Base-by-base conservation (phyloP, 2,797 vertebrate genomes). In the Ptychobarbus kaznakovi region DNA sequence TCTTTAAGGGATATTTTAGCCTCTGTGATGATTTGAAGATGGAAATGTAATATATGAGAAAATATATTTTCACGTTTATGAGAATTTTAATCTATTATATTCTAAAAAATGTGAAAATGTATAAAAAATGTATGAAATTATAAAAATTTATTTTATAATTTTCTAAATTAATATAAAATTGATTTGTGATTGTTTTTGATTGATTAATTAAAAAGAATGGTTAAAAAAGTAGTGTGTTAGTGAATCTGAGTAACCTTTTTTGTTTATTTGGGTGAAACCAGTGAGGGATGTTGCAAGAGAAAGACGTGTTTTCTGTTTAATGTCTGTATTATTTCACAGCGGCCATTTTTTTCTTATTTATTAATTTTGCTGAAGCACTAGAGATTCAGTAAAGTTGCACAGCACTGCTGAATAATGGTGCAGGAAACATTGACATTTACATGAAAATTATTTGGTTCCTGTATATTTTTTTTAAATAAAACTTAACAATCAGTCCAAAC, bases 1-100 rank as follows among this genome's bases (percentile, higher is more conserved):
- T 65, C 72, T 83, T 42, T 83, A 42, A 2, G 42, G 68, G n/a
- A 58, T 53, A 56, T 18, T 56, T 68, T 69, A 81, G 46, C 13
- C 22, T 80, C 18, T n/a, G 32, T 42, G 51, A 75, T 13, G 28
- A 42, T 51, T 58, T 28, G 65, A 74, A 74, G 3, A 38, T 73
- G 46, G 8, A 0, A 6, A 49, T 35, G 18, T 12, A 40, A 81
- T n/a, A n/a, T 40, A 81, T 51, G 2, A 22, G 53, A n/a, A 56
- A 22, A n/a, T 56, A 53, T 53, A 22, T 56, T 56, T 20, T 56
- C 2, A 22, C 1, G 20, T 56, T 20, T 56, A 56, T 20, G 20
- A 56, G 7, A 13, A 49, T 49, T 49, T 49, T 15, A 49, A 15
- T 49, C 4, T 49, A 46, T 46, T 46, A 9, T 46, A 15, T 6